These are phyloP conservation scores for Spodoptera frugiperda DNA, from an alignment of 1,140 invertebrate species.

Conservation along the genomic window DNA sequence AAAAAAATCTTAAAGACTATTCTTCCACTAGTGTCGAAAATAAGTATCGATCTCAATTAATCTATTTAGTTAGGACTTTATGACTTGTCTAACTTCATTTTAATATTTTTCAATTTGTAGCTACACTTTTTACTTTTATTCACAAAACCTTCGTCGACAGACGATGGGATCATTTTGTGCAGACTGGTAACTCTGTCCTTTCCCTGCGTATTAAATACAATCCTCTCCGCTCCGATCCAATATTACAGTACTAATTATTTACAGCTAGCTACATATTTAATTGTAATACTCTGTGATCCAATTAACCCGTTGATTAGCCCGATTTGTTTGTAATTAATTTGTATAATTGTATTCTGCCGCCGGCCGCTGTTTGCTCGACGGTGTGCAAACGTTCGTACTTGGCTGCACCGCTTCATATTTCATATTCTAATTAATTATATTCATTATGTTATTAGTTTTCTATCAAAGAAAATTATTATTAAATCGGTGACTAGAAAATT, in stretches of 20 bases:
- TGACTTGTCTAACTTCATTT: too few species aligned
- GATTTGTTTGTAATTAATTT: conserved; percentile 37
- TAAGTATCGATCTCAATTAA: too few species aligned
- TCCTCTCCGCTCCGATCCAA: conserved; percentile 10
- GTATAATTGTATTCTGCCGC: conserved; percentile 18
- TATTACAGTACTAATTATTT: conserved; percentile 34
- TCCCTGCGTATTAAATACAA: background rate
- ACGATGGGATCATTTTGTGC: background rate
- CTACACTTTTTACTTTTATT: background rate
- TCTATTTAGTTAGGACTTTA: too few species aligned
- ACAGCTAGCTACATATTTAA: conserved; percentile 42
- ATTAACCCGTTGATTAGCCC: conserved; percentile 38
- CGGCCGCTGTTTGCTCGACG: background rate
- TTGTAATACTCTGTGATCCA: conserved; percentile 34
- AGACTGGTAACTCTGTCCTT: background rate
- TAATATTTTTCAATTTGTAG: too few species aligned
- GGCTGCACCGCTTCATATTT: background rate
- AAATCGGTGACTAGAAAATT: too few species aligned
- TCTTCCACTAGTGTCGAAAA: too few species aligned
- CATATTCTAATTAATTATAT: background rate
- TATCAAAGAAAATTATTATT: too few species aligned
- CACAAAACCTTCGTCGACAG: too few species aligned
- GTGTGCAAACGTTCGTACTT: background rate
- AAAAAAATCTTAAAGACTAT: too few species aligned
- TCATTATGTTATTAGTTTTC: too few species aligned